Conservation (phyloP, 1,140 invertebrate species). For the Ganaspis sp. region DNA sequence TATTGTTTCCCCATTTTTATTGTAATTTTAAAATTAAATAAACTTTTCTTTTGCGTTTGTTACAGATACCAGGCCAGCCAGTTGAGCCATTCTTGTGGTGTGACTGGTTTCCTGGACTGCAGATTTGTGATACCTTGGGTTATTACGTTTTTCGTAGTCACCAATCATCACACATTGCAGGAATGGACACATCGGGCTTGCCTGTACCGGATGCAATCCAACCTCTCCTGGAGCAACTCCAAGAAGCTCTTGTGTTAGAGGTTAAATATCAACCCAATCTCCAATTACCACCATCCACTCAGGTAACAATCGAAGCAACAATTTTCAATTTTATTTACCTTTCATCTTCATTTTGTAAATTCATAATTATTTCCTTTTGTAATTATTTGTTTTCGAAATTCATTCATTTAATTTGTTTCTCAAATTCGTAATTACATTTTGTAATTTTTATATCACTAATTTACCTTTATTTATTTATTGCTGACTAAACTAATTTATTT, state of each 20-base stretch:
- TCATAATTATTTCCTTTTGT: too few relatives aligned
- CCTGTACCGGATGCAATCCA: conserved; percentile 77
- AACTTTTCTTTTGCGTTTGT: conserved; percentile 46
- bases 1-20: too few relatives aligned
- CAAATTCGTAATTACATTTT: too few relatives aligned
- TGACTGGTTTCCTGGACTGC: conserved; percentile 62
- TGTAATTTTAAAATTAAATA: conserved; percentile 28
- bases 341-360: too few relatives aligned
- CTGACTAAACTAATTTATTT: too few relatives aligned
- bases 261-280: conserved; percentile 83
- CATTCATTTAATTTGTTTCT: too few relatives aligned
- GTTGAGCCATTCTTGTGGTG: conserved; percentile 76
- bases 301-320: conserved; percentile 56
- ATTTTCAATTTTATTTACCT: not conserved
- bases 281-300: conserved; percentile 76
- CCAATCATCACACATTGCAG: conserved; percentile 69
- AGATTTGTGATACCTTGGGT: conserved; percentile 46
- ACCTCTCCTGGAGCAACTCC: conserved; percentile 79
- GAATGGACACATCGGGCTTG: conserved; percentile 76
- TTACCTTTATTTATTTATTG: too few relatives aligned
- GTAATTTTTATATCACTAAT: too few relatives aligned
- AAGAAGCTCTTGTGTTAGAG: conserved; percentile 82
- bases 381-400: too few relatives aligned
- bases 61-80: conserved; percentile 75
- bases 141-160: conserved; percentile 49